Percentiles rank a stretch among this genome's conserved stretches.
Evolutionary conservation across 2,888 invertebrate species (phyloP).

Genomic region (Hololepta plana): DNA sequence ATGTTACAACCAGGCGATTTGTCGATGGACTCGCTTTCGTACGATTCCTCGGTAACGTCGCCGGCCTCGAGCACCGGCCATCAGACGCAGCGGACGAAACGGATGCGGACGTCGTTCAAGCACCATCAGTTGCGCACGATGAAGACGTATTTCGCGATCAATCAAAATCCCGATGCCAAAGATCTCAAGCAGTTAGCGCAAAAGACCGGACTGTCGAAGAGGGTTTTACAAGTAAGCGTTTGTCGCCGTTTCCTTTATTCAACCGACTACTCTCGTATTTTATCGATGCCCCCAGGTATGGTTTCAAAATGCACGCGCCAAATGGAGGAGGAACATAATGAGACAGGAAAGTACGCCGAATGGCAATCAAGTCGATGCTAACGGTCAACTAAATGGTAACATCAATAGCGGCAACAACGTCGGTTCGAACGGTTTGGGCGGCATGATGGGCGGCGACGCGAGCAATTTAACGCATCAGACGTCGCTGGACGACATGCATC

Average conservation of each 20-base stretch:
- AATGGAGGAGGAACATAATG: conserved; percentile 91
- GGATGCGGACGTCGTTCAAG: conserved; percentile 98
- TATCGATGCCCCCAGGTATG: conserved; percentile 56
- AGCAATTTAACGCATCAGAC: conserved; percentile 29
- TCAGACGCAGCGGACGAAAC: conserved; percentile 59
- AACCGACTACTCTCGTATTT: too few relatives aligned
- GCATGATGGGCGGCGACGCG: conserved; percentile 20
- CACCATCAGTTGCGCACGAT: conserved; percentile 97
- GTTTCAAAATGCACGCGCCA: conserved; percentile 98
- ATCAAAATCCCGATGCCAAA: conserved; percentile 99
- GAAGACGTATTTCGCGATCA: conserved; percentile 97
- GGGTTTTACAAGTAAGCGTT: conserved; percentile 81
- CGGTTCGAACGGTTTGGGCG: too few relatives aligned
- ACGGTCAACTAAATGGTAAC: too few relatives aligned
- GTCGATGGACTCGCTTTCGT: conserved; percentile 58
- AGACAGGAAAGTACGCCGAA: conserved; percentile 48
- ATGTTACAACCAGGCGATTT: conserved; percentile 55
- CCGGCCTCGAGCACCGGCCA: conserved; percentile 42
- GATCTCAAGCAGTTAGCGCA: conserved; percentile 95
- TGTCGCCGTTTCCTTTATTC: too few relatives aligned
- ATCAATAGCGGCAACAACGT: too few relatives aligned
- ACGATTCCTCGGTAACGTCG: conserved; percentile 54
- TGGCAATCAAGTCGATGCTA: conserved; percentile 17
- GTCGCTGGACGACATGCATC: conserved; percentile 33
- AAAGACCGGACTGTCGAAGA: conserved; percentile 94